Evolutionary conservation across 2,797 vertebrate genomes (phyloP), one percentile per base, ranked within the genome.

Genomic region (Danio kyathit): DNA sequence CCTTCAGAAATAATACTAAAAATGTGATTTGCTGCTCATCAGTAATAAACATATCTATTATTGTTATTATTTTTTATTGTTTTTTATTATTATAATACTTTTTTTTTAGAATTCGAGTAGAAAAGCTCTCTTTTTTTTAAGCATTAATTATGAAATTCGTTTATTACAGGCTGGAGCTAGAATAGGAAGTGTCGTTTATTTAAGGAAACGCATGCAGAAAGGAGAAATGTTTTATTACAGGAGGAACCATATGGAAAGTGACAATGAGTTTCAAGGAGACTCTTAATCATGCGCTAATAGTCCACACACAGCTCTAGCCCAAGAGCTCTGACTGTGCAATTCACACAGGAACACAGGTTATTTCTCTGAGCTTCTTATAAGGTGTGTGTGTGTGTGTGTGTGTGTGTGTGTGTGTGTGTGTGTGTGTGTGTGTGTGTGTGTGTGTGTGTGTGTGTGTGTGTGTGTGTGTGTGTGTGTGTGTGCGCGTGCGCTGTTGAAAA

Each of bases 281-380:
- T 70, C 29, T 79, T 79, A 79, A 79, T 79, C 56, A 71, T 79
- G 56, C 79, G 66, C 46, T 70, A 79, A 46, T 57, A 59, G 59
- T 66, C 67, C 4, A 6, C 40, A 8, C 56, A 40, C 52, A 17
- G 19, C 6, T 48, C 2, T 9, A n/a, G 56, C 73, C 17, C 46
- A 60, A 70, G 13, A 7, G 5, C 44, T 78, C 29, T 77, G 59
- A 65, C 7, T 48, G 7, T 48, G 46, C 46, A 48, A 48, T 79
- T 71, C 54, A 79, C 54, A 41, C 12, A 48, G 65, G 65, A 67
- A 43, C 9, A 40, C 63, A n/a, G 13, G 60, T 52, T 76, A 3
- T 67, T 19, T 64, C 48, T 64, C 48, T 64, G 10, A 66, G 74
- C 60, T 16, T 65, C 13, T 65, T 76, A 44, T 12, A 51, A 54